phyloP scores from a whole-genome alignment of 2,113 vertebrate genomes.

The Empidonax traillii region DNA sequence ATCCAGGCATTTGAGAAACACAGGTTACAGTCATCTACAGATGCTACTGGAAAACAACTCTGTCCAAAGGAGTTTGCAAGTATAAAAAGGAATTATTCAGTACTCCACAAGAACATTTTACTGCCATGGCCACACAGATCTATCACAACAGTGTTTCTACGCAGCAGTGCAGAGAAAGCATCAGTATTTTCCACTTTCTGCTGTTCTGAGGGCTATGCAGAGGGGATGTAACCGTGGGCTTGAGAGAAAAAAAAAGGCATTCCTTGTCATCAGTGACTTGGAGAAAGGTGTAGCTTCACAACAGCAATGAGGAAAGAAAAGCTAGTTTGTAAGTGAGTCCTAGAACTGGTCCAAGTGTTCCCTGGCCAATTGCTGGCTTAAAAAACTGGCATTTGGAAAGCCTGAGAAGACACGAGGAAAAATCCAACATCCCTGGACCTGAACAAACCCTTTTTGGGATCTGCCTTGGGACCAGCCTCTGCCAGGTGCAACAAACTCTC shows the following conservation, averaged over 20 bases:
- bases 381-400: not conserved
- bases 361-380: not conserved
- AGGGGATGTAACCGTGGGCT: not conserved
- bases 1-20: not conserved
- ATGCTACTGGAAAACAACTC: not conserved
- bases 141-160: not conserved
- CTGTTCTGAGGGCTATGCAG: not conserved
- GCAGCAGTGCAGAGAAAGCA: not conserved
- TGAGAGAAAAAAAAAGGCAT: not conserved
- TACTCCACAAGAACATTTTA: not conserved
- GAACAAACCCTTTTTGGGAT: fast-evolving
- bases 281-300: not conserved
- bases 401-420: not conserved
- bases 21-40: not conserved
- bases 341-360: not conserved
- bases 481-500: no score
- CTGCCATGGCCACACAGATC: not conserved
- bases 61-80: not conserved
- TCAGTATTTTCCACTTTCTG: not conserved
- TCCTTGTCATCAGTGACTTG: not conserved
- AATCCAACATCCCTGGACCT: fast-evolving
- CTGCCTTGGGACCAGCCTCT: not conserved
- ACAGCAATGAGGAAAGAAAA: not conserved
- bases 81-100: not conserved
- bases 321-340: no score